Evolutionary conservation across 1,140 invertebrate species (phyloP).

Genomic region (Akabosia matsudoensis): DNA sequence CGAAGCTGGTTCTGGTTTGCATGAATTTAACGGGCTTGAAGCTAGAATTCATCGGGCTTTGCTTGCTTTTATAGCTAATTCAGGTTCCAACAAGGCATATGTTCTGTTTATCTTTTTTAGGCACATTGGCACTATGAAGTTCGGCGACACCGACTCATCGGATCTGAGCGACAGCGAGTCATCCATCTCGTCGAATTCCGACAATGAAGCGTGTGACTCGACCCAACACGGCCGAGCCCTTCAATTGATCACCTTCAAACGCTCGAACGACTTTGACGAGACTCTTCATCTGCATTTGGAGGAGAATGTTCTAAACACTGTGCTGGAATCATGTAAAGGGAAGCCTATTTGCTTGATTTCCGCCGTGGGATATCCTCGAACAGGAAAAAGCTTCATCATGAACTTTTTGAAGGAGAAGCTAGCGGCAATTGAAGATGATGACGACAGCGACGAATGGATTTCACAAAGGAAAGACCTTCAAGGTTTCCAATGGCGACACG

Average conservation of each 20-base stretch:
- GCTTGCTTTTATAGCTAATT: no score
- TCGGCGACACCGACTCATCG: no score
- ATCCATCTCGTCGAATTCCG: no score
- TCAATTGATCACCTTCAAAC: background rate
- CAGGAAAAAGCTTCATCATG: background rate
- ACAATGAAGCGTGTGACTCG: background rate
- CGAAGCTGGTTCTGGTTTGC: no score
- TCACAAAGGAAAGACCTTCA: background rate
- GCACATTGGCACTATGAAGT: no score
- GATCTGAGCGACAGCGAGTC: no score
- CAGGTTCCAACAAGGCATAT: no score
- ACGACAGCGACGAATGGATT: background rate
- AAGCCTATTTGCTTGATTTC: background rate
- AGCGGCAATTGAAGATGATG: background rate
- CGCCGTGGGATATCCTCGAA: background rate
- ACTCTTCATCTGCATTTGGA: background rate
- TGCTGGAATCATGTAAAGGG: background rate
- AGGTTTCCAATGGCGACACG: constrained; percentile 58
- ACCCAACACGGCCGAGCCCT: background rate
- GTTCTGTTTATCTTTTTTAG: no score
- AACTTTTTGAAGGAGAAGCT: background rate
- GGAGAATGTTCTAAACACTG: background rate
- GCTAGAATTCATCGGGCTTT: no score
- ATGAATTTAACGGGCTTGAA: no score
- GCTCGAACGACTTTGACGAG: background rate